Base-by-base conservation (phyloP, 2,888 invertebrate genomes). In the Flexamia atlantica region DNA sequence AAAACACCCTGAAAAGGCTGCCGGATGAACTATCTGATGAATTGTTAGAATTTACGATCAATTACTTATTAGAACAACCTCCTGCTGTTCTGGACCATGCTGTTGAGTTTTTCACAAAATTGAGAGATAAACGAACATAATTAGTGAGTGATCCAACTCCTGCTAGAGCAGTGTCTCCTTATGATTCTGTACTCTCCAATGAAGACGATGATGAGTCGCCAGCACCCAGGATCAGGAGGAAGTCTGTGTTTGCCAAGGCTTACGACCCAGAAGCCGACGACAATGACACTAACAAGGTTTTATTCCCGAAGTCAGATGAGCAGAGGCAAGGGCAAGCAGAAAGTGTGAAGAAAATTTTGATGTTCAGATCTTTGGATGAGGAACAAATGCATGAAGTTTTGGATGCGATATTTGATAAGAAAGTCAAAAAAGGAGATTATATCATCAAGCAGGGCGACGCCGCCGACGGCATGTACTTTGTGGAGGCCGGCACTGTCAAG, bases 401-500 rank as follows among this genome's bases (percentile, higher is more conserved):
- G 90, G 98, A 99, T 92, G 99, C 99, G 85, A 99, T 99, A 99
- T 99, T 99, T 91, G 98, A 99, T 91, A 96, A 96, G 90, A 95
- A 94, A 89, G 96, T 97, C 84, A 92, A 94, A 89, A 93, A 95
- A 53, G 95, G 95, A 86, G 95, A 97, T 88, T 93, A 94, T 90
- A 98, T 99, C 90, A 98, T 99, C 90, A 95, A 95, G 89, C 98
- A 99, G 92, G 94, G 98, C 32, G 98, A 98, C 91, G 94, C 93
- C 46, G 99, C 98, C 85, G 98, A 98, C 91, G 98, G 98, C 87
- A 99, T 99, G 98, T 99, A 97, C 92, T 98, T 99, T 91, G 95
- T 99, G 79, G 99, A 99, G 92, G 95, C 97, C 89, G 99, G 99
- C 85, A 93, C 94, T 87, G 95, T 98, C 86, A 94, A 95, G 89